phyloP scores from a whole-genome alignment of 2,113 vertebrate species.

The Cardinalis cardinalis region DNA sequence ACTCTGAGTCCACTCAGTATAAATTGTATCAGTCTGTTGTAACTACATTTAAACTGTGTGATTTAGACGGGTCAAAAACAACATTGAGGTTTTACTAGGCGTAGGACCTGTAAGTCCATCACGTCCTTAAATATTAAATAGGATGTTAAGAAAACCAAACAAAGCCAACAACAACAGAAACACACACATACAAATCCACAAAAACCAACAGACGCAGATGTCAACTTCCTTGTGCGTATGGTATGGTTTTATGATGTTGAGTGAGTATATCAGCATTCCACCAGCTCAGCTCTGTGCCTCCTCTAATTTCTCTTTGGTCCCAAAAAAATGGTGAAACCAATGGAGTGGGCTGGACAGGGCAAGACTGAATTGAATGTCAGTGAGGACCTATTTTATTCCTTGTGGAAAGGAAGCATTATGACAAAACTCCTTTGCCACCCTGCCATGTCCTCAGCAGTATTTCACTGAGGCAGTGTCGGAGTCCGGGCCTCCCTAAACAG shows the following conservation, averaged over 20 bases:
- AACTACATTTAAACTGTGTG: neutral
- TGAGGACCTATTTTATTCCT: neutral
- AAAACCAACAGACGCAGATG: rapidly evolving
- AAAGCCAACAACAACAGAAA: neutral
- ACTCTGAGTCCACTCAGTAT: neutral
- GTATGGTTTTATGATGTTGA: neutral
- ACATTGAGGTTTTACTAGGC: neutral
- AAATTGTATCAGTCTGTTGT: neutral
- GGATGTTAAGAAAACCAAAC: neutral
- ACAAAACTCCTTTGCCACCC: neutral
- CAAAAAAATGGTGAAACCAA: neutral
- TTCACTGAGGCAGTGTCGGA: neutral
- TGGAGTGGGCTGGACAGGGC: neutral
- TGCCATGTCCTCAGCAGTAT: neutral
- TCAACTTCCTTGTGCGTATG: neutral
- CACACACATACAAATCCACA: too few species aligned
- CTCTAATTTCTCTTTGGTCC: neutral
- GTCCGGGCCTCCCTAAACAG: neutral
- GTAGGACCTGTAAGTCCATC: neutral
- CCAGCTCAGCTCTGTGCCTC: neutral
- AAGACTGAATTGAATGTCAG: neutral
- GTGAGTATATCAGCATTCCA: neutral
- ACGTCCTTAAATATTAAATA: neutral
- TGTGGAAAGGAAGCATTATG: neutral
- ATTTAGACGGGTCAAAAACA: neutral